Evolutionary conservation across 2,888 invertebrate genomes (phyloP).

Genomic region (Caenorhabditis auriculariae): DNA sequence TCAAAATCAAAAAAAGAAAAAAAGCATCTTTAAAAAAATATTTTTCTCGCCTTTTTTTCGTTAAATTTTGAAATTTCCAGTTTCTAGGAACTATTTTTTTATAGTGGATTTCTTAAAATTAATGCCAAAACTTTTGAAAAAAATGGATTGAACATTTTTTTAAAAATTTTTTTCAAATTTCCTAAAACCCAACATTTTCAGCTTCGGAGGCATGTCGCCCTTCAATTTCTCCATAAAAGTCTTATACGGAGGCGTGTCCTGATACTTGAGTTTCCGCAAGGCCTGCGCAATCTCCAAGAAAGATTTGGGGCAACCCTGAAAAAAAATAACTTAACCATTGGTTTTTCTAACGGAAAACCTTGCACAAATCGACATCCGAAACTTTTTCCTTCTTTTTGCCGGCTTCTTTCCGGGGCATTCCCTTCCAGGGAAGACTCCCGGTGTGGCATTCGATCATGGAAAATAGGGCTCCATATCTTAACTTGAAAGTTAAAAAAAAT

Average conservation of each 20-base stretch:
- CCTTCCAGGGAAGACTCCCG: constrained; percentile 53
- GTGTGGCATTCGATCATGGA: constrained; percentile 51
- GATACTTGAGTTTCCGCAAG: constrained; percentile 42
- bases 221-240: constrained; percentile 35
- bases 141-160: too few relatives aligned
- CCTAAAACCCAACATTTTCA: constrained; percentile 31
- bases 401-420: constrained; percentile 44
- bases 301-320: constrained; percentile 37
- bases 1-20: background rate
- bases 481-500: background rate
- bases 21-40: too few relatives aligned
- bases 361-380: constrained; percentile 33
- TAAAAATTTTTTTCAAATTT: too few relatives aligned
- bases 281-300: constrained; percentile 36
- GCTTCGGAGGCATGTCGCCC: constrained; percentile 29
- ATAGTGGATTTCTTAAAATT: too few relatives aligned
- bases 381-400: constrained; percentile 42
- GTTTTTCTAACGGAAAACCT: constrained; percentile 10
- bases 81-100: too few relatives aligned
- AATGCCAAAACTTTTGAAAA: too few relatives aligned
- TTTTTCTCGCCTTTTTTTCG: too few relatives aligned
- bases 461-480: constrained; percentile 30
- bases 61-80: too few relatives aligned
- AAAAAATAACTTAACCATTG: background rate
- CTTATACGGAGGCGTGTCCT: constrained; percentile 42